These are phyloP conservation scores for Pangasius krempfi DNA, from an alignment of 2,797 vertebrate genomes.

Conservation along the genomic window DNA sequence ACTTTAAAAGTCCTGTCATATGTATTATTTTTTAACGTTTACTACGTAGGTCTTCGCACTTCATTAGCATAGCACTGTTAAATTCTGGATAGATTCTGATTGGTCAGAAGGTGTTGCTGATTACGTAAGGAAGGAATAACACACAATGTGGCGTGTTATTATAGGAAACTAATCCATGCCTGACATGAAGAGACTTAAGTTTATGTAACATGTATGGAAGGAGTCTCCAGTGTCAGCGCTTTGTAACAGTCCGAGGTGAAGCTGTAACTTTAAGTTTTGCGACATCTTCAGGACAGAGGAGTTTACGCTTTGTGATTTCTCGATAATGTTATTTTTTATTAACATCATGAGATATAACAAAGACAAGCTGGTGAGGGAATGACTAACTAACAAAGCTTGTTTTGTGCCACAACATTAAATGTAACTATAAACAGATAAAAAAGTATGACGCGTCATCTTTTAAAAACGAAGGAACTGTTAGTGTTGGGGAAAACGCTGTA, in stretches of 20 bases:
- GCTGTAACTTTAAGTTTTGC: too few relatives aligned
- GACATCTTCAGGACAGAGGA: too few relatives aligned
- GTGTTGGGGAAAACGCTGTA: neutral
- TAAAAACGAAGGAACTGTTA: neutral
- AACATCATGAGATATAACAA: too few relatives aligned
- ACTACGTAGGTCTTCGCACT: neutral
- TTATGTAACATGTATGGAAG: neutral
- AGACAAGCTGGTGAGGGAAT: too few relatives aligned
- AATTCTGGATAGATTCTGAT: neutral
- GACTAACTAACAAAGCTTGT: too few relatives aligned
- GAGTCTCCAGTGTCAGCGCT: neutral
- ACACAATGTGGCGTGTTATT: neutral
- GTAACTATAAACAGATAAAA: neutral
- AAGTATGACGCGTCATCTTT: neutral
- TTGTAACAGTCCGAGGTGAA: too few relatives aligned
- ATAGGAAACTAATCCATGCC: neutral
- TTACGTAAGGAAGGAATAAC: neutral
- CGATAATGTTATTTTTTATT: too few relatives aligned
- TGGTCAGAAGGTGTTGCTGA: neutral
- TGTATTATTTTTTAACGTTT: neutral
- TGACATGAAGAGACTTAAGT: neutral
- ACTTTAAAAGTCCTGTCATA: neutral
- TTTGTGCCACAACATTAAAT: too few relatives aligned
- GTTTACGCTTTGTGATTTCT: too few relatives aligned
- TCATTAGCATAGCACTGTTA: neutral